Evolutionary conservation across 92 coral and sea anemone genomes (phyloP), one percentile per base, ranked within the genome.

Genomic region (Ricordea florida): DNA sequence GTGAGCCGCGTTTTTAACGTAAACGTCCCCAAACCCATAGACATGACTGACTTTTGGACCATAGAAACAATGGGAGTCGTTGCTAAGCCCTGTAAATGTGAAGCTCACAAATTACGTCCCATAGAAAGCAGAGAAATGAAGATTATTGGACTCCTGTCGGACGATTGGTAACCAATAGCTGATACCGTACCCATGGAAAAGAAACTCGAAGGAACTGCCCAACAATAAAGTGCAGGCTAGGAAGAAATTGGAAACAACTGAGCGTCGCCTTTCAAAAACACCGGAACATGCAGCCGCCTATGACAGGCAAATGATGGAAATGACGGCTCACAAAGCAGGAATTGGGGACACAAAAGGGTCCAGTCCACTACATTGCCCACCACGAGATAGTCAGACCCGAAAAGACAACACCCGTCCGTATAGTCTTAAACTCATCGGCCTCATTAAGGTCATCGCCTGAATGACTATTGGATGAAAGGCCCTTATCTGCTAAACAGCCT

Each of bases 401-500:
- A 11, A 40, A 46, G 6, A 78, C 46, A 35, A 57, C 90, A 11
- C 90, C 90, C 4, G 57, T 78, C 15, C 63, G 85, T 21, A 70
- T 85, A 15, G 82, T 69, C 4, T 79, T 85, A 46, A 85, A 79
- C 14, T 80, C 82, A 44, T 79, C 91, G 5, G 69, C 91, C 16
- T 66, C 34, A 10, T 71, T 59, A 85, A 72, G 91, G 83, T 5
- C 81, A 74, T 59, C 29, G 76, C 35, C 15, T 71, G 21, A 85
- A 85, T 40, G 83, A 79, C 70, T 79, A 79, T 64, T 85, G 91
- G 86, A 35, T 57, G 74, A 86, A 86, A 56, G 91, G 81, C 3
- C 85, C 86, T 1, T 75, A 85, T 40, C 45, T 83, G 7, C 57
- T 76, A 22, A 83, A 66, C 48, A 51, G 49, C 26, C 50, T 85